Percentiles rank a stretch among this genome's conserved stretches.
Conservation (phyloP, 2,888 invertebrate genomes). For the Clivina fossor region DNA sequence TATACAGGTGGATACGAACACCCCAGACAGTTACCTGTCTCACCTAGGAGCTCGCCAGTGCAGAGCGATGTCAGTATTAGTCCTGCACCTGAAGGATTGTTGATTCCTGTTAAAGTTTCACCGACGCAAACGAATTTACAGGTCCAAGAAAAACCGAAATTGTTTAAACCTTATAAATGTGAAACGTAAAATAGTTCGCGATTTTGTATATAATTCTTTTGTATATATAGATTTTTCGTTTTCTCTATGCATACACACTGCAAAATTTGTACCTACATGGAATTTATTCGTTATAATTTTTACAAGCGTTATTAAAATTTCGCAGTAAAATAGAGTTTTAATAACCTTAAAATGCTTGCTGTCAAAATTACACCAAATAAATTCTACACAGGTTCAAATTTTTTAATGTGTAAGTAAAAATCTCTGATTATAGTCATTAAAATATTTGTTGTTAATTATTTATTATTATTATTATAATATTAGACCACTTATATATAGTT, state of each 20-base stretch:
- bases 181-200: slow-evolving; percentile 50
- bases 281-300: too few relatives aligned
- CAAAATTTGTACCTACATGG: too few relatives aligned
- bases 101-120: slow-evolving; percentile 48
- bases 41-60: slow-evolving; percentile 48
- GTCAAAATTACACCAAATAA: too few relatives aligned
- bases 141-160: slow-evolving; percentile 59
- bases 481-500: too few relatives aligned
- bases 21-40: slow-evolving; percentile 35
- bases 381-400: too few relatives aligned
- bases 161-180: slow-evolving; percentile 77
- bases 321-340: too few relatives aligned
- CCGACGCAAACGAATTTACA: slow-evolving; percentile 49
- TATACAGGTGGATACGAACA: slow-evolving; percentile 11
- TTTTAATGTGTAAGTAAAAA: too few relatives aligned
- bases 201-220: slow-evolving; percentile 28
- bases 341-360: too few relatives aligned
- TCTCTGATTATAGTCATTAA: too few relatives aligned
- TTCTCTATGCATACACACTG: too few relatives aligned
- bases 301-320: too few relatives aligned
- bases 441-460: slow-evolving; percentile 20
- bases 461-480: slow-evolving; percentile 13
- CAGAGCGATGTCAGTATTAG: slow-evolving; percentile 52
- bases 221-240: too few relatives aligned
- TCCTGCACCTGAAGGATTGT: slow-evolving; percentile 48